Evolutionary conservation across 2,888 invertebrate species (phyloP), one percentile per base, ranked within the genome.

Genomic region (Zhuqinia jingwanae): DNA sequence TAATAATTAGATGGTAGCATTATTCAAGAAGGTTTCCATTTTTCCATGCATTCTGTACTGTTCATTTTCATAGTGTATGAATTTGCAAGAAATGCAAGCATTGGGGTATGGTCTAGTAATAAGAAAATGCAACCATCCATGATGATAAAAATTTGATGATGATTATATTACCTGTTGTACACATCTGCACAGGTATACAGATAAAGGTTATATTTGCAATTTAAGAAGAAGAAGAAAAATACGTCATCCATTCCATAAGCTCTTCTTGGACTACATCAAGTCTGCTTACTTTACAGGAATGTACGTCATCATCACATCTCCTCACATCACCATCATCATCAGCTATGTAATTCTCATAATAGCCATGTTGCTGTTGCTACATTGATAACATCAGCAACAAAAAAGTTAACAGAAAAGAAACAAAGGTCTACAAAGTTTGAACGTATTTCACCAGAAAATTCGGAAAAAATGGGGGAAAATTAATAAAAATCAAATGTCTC

Each of bases 111-210:
- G 22, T 13, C 17, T 3, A 36, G n/a, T 11, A 68, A 68, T 68
- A 45, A 68, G 42, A 36, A 68, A 25, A 60, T 22, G 77, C 77
- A 77, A 15, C 77, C 60, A 77, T 77, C 77, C 77, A 60, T 77
- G 77, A 42, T 68, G 58, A 60, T 60, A 60, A 60, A 50, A 11
- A 22, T 25, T 60, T 60, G 22, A 13, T 60, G 15, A 50, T 50
- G 50, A 50, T 50, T 22, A 60, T 53, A 17, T 25, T 60, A 60
- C 58, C 58, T 60, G 17, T 60, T 25, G 17, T 11, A 53, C n/a
- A 53, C 53, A 53, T 36, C 36, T 36, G 8, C 5, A 53, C 53
- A 53, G 50, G 50, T 50, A 50, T 13, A n/a, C 50, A n/a, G n/a
- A 2, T 53, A 20, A 2, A 22, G 25, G n/a, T n/a, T n/a, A n/a